A percentile compares a stretch with the other conserved stretches of the same genome.
Conservation (phyloP, 2,888 invertebrate species). For the Eucriotettix oculatus region DNA sequence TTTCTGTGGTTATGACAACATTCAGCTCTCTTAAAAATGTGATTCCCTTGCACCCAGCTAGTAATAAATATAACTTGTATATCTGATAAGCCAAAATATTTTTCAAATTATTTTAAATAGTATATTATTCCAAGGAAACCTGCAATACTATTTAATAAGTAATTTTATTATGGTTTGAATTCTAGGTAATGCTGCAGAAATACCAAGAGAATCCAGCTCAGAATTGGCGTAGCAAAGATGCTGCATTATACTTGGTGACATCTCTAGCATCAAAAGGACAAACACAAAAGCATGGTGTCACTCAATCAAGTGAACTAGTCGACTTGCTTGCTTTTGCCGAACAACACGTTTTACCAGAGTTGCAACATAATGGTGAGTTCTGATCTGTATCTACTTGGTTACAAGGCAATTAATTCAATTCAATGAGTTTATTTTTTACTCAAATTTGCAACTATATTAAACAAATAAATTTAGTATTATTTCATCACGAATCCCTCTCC, state of each 20-base stretch:
- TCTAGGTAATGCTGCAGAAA: conserved; percentile 54
- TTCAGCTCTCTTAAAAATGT: too few relatives aligned
- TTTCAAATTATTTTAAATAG: conserved; percentile 16
- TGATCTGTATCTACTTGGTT: too few relatives aligned
- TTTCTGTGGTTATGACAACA: too few relatives aligned
- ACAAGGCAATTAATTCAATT: too few relatives aligned
- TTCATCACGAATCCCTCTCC: too few relatives aligned
- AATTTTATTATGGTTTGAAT: conserved; percentile 1
- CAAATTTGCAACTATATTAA: too few relatives aligned
- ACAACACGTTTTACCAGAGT: conserved; percentile 73
- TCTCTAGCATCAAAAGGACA: conserved; percentile 81
- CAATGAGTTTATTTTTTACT: too few relatives aligned
- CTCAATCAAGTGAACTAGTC: conserved; percentile 77
- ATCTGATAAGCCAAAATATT: conserved; percentile 6
- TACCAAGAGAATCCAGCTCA: conserved; percentile 55
- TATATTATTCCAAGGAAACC: background rate
- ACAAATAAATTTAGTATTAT: too few relatives aligned
- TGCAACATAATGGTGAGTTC: conserved; percentile 51
- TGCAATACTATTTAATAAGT: conserved; percentile 1
- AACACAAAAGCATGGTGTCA: conserved; percentile 81
- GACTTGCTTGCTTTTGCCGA: conserved; percentile 77
- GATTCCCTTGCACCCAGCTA: too few relatives aligned
- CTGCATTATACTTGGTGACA: conserved; percentile 90
- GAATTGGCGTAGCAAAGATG: conserved; percentile 91
- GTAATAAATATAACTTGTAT: too few relatives aligned